Conservation (phyloP, 1,140 invertebrate genomes). For the Hestina assimilis region DNA sequence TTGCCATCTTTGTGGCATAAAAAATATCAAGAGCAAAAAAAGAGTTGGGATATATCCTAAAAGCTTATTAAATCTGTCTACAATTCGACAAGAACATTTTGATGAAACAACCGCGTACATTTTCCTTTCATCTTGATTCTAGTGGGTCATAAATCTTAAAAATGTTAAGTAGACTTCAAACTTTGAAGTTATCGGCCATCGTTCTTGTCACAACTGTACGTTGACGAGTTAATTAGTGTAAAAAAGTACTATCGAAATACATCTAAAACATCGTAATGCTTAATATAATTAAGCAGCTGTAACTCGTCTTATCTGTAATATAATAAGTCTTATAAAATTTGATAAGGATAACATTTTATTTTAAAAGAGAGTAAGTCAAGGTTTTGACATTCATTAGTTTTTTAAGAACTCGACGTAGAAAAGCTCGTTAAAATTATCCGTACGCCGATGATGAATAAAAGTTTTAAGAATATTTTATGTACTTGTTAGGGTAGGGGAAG, state of each 20-base stretch:
- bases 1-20: no score
- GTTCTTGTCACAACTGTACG: slow-evolving; percentile 5
- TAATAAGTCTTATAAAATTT: no score
- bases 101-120: not conserved
- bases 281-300: no score
- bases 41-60: no score
- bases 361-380: slow-evolving; percentile 36
- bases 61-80: no score
- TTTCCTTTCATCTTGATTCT: slow-evolving; percentile 10
- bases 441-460: slow-evolving; percentile 54
- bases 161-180: slow-evolving; percentile 22
- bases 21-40: no score
- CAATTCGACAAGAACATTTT: not conserved
- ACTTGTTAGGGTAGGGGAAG: slow-evolving; percentile 8
- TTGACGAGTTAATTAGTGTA: not conserved
- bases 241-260: not conserved
- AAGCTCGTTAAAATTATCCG: slow-evolving; percentile 71
- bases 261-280: not conserved
- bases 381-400: slow-evolving; percentile 68
- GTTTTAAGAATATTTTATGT: slow-evolving; percentile 26
- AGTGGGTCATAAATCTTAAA: slow-evolving; percentile 17
- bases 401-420: slow-evolving; percentile 52
- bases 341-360: not conserved
- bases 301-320: no score
- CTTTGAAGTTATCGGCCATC: slow-evolving; percentile 15